These are phyloP conservation scores for Anorthoa munda DNA, from an alignment of 2,888 invertebrate genomes.

Conservation along the genomic window DNA sequence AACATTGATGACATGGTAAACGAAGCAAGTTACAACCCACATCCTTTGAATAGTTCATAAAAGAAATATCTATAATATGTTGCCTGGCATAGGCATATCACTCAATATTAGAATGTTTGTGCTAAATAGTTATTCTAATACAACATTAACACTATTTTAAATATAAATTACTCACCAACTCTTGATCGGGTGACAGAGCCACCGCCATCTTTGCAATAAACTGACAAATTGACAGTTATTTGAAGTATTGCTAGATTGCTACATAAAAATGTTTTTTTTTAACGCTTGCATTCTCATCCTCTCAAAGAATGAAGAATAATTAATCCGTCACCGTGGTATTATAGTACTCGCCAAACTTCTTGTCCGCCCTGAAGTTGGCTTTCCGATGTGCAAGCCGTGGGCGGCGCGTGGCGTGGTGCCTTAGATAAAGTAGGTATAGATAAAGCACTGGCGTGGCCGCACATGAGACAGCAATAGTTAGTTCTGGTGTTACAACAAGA, in stretches of 20 bases:
- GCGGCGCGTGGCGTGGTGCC: no score
- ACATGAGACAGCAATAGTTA: no score
- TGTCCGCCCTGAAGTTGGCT: no score
- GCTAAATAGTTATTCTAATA: not conserved
- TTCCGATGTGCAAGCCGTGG: no score
- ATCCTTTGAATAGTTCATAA: conserved; percentile 55
- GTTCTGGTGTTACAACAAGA: no score
- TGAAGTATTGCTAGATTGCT: conserved; percentile 21
- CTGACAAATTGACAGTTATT: conserved; percentile 49
- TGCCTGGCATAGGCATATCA: not conserved
- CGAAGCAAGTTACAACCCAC: conserved; percentile 75
- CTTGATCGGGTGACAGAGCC: conserved; percentile 94
- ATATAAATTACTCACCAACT: conserved; percentile 92
- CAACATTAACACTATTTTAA: conserved; percentile 42
- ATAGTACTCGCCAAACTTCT: no score
- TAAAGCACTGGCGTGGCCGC: no score
- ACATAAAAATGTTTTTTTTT: not conserved
- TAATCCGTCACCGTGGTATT: no score
- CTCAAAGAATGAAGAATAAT: no score
- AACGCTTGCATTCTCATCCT: conserved; percentile 1
- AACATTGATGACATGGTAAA: conserved; percentile 89
- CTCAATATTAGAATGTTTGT: not conserved
- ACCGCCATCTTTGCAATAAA: conserved; percentile 91
- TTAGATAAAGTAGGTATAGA: no score
- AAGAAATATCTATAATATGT: conserved; percentile 15